Conservation (phyloP, 2,888 invertebrate genomes). For the Galeruca laticollis region DNA sequence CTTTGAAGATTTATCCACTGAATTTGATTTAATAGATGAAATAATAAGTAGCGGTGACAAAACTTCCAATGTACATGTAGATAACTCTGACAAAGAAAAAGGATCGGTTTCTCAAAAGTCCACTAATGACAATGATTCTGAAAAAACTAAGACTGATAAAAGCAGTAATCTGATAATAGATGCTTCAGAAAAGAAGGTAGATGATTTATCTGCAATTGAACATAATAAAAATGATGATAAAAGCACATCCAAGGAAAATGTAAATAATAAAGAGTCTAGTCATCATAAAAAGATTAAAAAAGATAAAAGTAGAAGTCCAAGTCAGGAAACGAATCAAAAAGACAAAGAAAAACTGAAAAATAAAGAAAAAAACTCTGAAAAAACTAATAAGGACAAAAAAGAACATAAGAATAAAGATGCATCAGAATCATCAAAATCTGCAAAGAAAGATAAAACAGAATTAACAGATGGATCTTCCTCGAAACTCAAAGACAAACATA, state of each 20-base stretch:
- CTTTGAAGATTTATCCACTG: conserved; percentile 63
- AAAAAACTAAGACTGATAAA: conserved; percentile 26
- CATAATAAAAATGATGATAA: conserved; percentile 19
- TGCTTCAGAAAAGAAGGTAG: conserved; percentile 55
- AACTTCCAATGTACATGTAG: conserved; percentile 31
- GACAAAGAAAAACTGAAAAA: conserved; percentile 38
- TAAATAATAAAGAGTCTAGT: conserved; percentile 40
- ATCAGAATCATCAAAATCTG: background rate
- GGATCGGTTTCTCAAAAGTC: background rate
- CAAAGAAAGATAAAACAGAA: conserved; percentile 26
- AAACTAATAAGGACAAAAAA: conserved; percentile 38
- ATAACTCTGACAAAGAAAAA: conserved; percentile 28
- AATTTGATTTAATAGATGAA: conserved; percentile 66
- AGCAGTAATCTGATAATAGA: background rate
- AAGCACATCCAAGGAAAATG: conserved; percentile 37
- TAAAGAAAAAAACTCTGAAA: conserved; percentile 32
- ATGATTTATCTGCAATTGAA: conserved; percentile 54
- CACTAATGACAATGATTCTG: conserved; percentile 33
- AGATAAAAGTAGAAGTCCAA: conserved; percentile 55
- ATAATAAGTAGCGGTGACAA: conserved; percentile 56
- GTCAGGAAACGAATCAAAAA: conserved; percentile 29
- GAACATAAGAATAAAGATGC: conserved; percentile 13
- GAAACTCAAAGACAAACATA: conserved; percentile 29
- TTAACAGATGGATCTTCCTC: conserved; percentile 11
- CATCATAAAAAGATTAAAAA: conserved; percentile 39